A percentile compares a stretch with the other conserved stretches of the same genome.
Conservation (phyloP, 2,888 invertebrate species). For the Heliconius charithonia region DNA sequence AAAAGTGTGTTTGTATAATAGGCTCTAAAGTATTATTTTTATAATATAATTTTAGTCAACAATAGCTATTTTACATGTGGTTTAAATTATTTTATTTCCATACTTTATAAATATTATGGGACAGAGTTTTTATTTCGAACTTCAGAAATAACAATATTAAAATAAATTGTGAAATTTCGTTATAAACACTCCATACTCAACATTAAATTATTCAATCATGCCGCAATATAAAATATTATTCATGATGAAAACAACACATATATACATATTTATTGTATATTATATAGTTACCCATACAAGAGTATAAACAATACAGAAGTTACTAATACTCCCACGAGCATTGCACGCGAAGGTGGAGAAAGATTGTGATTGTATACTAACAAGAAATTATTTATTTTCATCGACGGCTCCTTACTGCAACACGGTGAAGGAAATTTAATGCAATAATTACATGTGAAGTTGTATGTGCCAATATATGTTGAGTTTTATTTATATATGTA, state of each 20-base stretch:
- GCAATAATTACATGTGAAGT: constrained; percentile 4
- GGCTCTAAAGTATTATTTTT: too few relatives aligned
- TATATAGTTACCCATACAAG: not conserved
- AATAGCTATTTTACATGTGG: too few relatives aligned
- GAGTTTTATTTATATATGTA: too few relatives aligned
- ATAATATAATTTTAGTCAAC: too few relatives aligned
- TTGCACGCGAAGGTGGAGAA: constrained; percentile 34
- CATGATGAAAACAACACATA: not conserved
- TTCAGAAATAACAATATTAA: too few relatives aligned
- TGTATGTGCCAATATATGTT: not conserved
- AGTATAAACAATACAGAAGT: constrained; percentile 33
- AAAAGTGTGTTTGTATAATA: too few relatives aligned
- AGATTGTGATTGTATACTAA: constrained; percentile 34
- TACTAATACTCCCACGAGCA: constrained; percentile 37
- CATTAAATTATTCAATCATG: not conserved
- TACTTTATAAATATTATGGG: too few relatives aligned
- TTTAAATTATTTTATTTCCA: too few relatives aligned
- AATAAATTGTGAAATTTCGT: too few relatives aligned
- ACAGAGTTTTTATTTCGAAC: too few relatives aligned
- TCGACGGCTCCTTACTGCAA: constrained; percentile 11
- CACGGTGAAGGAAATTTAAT: not conserved
- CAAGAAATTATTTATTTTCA: constrained; percentile 26
- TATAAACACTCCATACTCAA: not conserved
- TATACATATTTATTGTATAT: not conserved
- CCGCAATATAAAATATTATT: not conserved